phyloP scores from a whole-genome alignment of 2,113 vertebrate genomes.

The Danio rerio region GRCz12tu NC_133195.1:9821001-9821500 shows the following conservation, averaged over 20 bases:
- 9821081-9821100: no score
- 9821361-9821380: neutral
- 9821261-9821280: slow-evolving; percentile 83
- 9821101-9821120: neutral
- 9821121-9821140: neutral
- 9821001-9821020: neutral
- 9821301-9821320: slow-evolving; percentile 80
- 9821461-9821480: neutral
- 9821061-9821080: neutral
- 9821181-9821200: slow-evolving; percentile 4
- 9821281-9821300: slow-evolving; percentile 79
- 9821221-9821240: slow-evolving; percentile 86
- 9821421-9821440: neutral
- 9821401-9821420: neutral
- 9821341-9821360: neutral
- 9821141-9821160: neutral
- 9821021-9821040: neutral
- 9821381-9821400: neutral
- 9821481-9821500: neutral
- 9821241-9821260: slow-evolving; percentile 79
- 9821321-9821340: slow-evolving; percentile 82
- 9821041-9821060: neutral
- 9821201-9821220: slow-evolving; percentile 70
- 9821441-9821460: neutral
- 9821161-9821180: neutral